A percentile compares a stretch with the other conserved stretches of the same genome.
Conservation (phyloP, 2,888 invertebrate genomes). For the Neoitamus cyanurus region DNA sequence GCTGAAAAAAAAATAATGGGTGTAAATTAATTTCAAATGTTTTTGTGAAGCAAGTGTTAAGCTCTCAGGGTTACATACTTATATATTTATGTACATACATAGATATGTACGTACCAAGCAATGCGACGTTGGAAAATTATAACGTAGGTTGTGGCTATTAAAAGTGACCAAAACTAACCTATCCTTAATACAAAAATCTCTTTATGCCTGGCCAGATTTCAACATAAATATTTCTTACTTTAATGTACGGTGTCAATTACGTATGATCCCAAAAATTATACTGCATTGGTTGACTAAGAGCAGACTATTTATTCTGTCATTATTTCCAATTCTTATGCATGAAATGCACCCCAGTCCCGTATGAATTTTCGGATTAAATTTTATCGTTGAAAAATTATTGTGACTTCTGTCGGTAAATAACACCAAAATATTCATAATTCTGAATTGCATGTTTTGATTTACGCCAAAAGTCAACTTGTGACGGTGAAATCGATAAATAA, state of each 20-base stretch:
- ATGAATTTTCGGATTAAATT: background rate
- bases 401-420: background rate
- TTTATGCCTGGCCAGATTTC: too few relatives aligned
- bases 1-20: too few relatives aligned
- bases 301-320: background rate
- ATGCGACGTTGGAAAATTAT: too few relatives aligned
- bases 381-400: background rate
- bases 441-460: background rate
- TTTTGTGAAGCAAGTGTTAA: too few relatives aligned
- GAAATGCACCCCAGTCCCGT: background rate
- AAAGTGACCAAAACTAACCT: too few relatives aligned
- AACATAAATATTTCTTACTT: background rate
- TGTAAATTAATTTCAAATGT: too few relatives aligned
- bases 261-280: background rate
- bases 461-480: background rate
- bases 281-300: background rate
- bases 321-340: background rate
- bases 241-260: background rate
- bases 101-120: too few relatives aligned
- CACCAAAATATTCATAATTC: background rate
- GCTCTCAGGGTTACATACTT: too few relatives aligned
- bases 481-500: background rate
- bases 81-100: too few relatives aligned
- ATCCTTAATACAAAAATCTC: too few relatives aligned
- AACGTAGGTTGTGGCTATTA: too few relatives aligned